Evolutionary conservation across 2,113 vertebrate genomes (phyloP).

Genomic region (Vanacampus margaritifer): DNA sequence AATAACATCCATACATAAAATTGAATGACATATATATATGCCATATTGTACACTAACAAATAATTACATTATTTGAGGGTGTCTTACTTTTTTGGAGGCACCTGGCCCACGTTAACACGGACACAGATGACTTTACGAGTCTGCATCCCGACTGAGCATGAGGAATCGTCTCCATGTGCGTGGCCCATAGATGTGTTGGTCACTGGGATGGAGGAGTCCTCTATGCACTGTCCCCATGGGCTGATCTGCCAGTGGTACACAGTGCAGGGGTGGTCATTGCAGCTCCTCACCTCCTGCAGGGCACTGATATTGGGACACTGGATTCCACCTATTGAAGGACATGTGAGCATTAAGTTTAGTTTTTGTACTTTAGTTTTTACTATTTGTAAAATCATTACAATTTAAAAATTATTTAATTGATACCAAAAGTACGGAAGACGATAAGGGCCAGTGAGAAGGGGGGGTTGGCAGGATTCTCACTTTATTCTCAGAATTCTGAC

Average conservation of each 20-base stretch:
- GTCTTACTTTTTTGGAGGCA: slow-evolving; percentile 94
- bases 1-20: too few relatives aligned
- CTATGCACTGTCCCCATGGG: slow-evolving; percentile 90
- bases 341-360: not conserved
- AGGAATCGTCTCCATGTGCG: slow-evolving; percentile 72
- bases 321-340: slow-evolving; percentile 72
- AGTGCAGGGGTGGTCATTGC: slow-evolving; percentile 94
- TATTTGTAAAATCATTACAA: too few relatives aligned
- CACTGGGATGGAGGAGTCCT: slow-evolving; percentile 85
- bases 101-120: slow-evolving; percentile 96
- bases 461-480: too few relatives aligned
- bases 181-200: slow-evolving; percentile 77
- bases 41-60: too few relatives aligned
- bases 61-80: not conserved
- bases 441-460: too few relatives aligned
- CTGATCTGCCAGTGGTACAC: slow-evolving; percentile 98
- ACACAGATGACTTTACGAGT: slow-evolving; percentile 98
- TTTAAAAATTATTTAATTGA: too few relatives aligned
- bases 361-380: not conserved
- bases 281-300: slow-evolving; percentile 88
- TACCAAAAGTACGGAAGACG: too few relatives aligned
- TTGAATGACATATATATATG: too few relatives aligned
- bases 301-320: slow-evolving; percentile 88
- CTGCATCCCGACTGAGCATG: slow-evolving; percentile 93
- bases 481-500: too few relatives aligned